Evolutionary conservation across 2,888 invertebrate genomes (phyloP), one percentile per base, ranked within the genome.

Genomic region (Torymus auratus): DNA sequence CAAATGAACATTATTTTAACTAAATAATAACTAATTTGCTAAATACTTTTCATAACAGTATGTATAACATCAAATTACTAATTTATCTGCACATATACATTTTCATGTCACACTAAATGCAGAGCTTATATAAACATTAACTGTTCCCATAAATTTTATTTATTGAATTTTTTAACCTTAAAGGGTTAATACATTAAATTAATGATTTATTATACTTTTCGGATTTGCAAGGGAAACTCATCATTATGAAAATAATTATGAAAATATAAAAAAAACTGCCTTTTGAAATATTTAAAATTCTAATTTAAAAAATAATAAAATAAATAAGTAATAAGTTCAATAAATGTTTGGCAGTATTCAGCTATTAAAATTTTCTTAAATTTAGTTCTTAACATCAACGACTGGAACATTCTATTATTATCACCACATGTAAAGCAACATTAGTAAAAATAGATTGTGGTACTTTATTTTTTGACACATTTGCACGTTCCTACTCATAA

Each of bases 371-470:
- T 50, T 13, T 23, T 60, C 28, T 73, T 15, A 55, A 52, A 61
- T 60, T 28, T 60, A 56, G 50, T n/a, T 67, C 5, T 53, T 67
- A 41, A 41, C 28, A 28, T 67, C 65, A 58, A 65, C 58, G 2
- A 64, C 11, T 76, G 53, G 28, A 76, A 62, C 41, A 52, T 62
- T 69, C 17, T 69, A 69, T 62, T 68, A 62, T 72, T 64, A 65
- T 77, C 64, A 50, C 41, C 70, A 77, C 70, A 58, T 77, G 15
- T 77, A 77, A 76, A 77, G 64, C 50, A 80, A 77, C n/a, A 65
- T 78, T 80, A 67, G 74, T 80, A 82, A 82, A 82, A 82, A 83
- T 77, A 82, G 69, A 80, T 82, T 72, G 12, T 76, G 65, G 71
- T 68, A 67, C 71, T 78, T 60, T 50, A 78, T 78, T 75, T 61